These are phyloP conservation scores for Willowsia nigromaculata DNA, from an alignment of 2,888 invertebrate species.

Conservation along the genomic window DNA sequence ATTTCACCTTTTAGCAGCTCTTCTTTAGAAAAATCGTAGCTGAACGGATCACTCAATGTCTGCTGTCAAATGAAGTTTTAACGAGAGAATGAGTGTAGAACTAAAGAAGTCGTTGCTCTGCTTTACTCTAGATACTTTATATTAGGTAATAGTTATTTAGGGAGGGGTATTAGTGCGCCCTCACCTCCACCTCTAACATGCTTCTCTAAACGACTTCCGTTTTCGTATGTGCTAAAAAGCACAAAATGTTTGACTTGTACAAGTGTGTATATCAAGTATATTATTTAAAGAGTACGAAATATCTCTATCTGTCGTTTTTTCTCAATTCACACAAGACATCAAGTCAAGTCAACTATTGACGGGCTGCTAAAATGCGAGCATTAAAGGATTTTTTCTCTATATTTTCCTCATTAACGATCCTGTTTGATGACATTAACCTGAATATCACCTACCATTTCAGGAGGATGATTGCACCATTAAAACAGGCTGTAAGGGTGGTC, in stretches of 20 bases:
- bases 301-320: neutral
- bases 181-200: slow-evolving; percentile 11
- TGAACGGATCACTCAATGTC: slow-evolving; percentile 60
- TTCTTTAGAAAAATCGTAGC: slow-evolving; percentile 11
- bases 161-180: neutral
- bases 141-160: slow-evolving; percentile 23
- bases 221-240: slow-evolving; percentile 29
- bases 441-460: slow-evolving; percentile 43
- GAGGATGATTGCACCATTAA: slow-evolving; percentile 64
- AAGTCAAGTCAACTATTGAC: slow-evolving; percentile 23
- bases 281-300: neutral
- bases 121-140: neutral
- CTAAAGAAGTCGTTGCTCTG: slow-evolving; percentile 49
- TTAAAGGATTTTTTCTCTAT: slow-evolving; percentile 34
- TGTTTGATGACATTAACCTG: slow-evolving; percentile 65
- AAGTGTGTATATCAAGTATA: neutral
- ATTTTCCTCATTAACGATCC: slow-evolving; percentile 55
- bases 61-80: slow-evolving; percentile 60
- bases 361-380: slow-evolving; percentile 39
- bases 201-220: slow-evolving; percentile 42
- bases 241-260: slow-evolving; percentile 30
- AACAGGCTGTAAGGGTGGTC: slow-evolving; percentile 31
- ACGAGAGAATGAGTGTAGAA: slow-evolving; percentile 19
- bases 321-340: neutral
- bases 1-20: slow-evolving; percentile 6